Conservation (phyloP, 2,113 vertebrate genomes). For the Calcarius ornatus region DNA sequence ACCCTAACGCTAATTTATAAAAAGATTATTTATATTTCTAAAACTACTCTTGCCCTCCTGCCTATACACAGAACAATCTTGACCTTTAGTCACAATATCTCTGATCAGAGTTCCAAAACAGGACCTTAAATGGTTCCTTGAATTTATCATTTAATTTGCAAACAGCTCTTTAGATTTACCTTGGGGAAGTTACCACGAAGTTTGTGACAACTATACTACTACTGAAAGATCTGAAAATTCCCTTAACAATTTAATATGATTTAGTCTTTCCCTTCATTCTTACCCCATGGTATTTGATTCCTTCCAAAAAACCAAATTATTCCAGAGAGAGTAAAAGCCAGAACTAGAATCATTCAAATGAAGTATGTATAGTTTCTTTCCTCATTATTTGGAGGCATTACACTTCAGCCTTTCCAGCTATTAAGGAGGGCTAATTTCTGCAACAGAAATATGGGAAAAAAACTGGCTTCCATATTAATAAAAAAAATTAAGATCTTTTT, state of each 20-base stretch:
- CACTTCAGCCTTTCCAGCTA: background rate
- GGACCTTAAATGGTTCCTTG: background rate
- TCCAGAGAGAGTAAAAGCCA: background rate
- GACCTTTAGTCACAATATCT: background rate
- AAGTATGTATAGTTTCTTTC: background rate
- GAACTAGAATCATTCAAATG: background rate
- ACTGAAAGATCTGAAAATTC: background rate
- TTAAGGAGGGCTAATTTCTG: background rate
- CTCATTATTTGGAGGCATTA: background rate
- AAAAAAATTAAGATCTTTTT: background rate
- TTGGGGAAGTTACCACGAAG: background rate
- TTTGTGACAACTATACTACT: background rate
- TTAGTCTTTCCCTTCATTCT: background rate
- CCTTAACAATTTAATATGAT: background rate
- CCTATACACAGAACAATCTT: background rate
- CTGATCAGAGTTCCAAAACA: background rate
- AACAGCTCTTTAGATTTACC: background rate
- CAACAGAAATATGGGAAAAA: background rate
- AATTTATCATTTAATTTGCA: background rate
- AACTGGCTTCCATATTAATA: background rate
- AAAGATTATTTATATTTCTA: background rate
- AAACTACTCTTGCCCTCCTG: background rate
- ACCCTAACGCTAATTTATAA: background rate
- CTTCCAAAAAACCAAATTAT: background rate
- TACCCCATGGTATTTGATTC: background rate